Base-by-base conservation (phyloP, 2,888 invertebrate species). In the Troglohyphantes excavatus region DNA sequence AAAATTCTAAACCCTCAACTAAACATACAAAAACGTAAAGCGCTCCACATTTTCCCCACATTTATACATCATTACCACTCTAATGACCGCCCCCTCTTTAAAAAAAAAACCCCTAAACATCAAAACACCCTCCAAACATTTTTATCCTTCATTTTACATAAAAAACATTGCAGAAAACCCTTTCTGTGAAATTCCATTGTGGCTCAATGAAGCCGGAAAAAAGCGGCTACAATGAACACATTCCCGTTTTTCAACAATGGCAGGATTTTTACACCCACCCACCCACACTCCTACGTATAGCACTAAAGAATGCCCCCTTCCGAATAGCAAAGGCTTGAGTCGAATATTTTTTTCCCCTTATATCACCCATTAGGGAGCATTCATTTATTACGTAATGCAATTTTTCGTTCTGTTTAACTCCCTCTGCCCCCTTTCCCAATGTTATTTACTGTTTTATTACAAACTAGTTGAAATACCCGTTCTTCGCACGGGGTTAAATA, bases 11-110 rank as follows among this genome's bases (percentile, higher is more conserved):
- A n/a, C n/a, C n/a, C n/a, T n/a, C n/a, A n/a, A n/a, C n/a, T n/a
- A n/a, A n/a, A n/a, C n/a, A n/a, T n/a, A n/a, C n/a, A n/a, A n/a
- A n/a, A n/a, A n/a, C 39, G 9, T 13, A 39, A 39, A 39, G 13
- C 39, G 39, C 13, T 39, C 13, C 39, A 13, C 39, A 39, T 13
- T 39, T 39, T 39, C 39, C 53, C 61, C 86, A 19, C 86, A 78
- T 78, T 78, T 86, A 78, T 59, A 46, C 78, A 65, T 78, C 86
- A 86, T 86, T 86, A 86, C 78, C 78, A 78, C 86, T 78, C 68
- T 86, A 86, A 86, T 86, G 86, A 86, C 86, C 70, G n/a, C 59
- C 23, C 21, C 46, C 13, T 0, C 59, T 23, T 2, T 26, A 63
- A 63, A 23, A 53, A 59, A 79, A 53, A 78, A 86, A 78, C n/a